A percentile compares a stretch with the other conserved stretches of the same genome.
Evolutionary conservation across 2,888 invertebrate species (phyloP).

Genomic region (Augiades crinisus): DNA sequence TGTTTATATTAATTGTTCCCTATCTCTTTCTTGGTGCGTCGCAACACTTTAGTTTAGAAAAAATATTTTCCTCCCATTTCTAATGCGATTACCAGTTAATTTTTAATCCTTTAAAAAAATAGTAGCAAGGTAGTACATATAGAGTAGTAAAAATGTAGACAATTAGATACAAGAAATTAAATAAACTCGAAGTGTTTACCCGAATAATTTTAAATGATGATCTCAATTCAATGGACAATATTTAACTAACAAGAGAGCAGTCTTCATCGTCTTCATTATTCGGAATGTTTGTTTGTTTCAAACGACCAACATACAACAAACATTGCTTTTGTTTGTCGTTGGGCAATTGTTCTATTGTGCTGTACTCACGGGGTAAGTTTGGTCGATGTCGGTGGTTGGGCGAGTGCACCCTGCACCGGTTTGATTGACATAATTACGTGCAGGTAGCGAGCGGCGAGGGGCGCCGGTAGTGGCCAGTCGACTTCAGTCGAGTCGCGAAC

Average conservation of each 20-base stretch:
- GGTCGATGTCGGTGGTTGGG: conserved; percentile 33
- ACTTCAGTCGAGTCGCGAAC: conserved; percentile 58
- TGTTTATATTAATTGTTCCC: too few relatives aligned
- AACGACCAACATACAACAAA: too few relatives aligned
- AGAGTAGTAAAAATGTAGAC: background rate
- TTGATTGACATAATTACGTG: conserved; percentile 67
- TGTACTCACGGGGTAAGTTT: conserved; percentile 46
- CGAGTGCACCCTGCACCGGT: conserved; percentile 49
- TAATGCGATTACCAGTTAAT: too few relatives aligned
- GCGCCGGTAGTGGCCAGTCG: conserved; percentile 45
- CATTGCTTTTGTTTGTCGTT: conserved; percentile 17
- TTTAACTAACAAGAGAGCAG: conserved; percentile 28
- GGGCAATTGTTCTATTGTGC: conserved; percentile 17
- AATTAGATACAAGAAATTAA: too few relatives aligned
- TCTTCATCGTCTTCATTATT: conserved; percentile 10
- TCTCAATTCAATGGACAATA: conserved; percentile 5
- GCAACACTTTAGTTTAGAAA: too few relatives aligned
- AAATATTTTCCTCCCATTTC: too few relatives aligned
- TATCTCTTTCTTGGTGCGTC: too few relatives aligned
- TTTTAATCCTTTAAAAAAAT: too few relatives aligned
- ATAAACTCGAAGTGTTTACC: background rate
- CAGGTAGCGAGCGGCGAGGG: conserved; percentile 46
- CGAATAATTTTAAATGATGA: background rate
- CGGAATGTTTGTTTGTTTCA: background rate
- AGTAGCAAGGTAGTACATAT: too few relatives aligned